A percentile compares a stretch with the other conserved stretches of the same genome.
These are phyloP conservation scores for Kuschelorhynchus macadamiae DNA, from an alignment of 2,888 invertebrate genomes.

Conservation along the genomic window DNA sequence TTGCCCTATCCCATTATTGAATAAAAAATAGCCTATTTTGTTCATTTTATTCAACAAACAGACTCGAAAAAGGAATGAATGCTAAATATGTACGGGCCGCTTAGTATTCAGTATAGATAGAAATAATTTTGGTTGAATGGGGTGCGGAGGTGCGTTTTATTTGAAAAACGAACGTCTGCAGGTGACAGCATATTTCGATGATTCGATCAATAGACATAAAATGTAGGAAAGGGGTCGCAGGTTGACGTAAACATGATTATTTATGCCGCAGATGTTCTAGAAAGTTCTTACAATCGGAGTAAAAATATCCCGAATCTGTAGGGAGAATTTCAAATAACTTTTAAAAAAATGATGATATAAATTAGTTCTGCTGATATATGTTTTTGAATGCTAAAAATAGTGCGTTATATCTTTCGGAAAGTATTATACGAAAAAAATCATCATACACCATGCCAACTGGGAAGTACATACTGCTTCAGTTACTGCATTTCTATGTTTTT, in stretches of 20 bases:
- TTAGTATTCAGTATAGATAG: conserved; percentile 41
- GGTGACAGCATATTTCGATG: conserved; percentile 38
- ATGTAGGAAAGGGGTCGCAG: conserved; percentile 21
- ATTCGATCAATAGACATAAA: conserved; percentile 29
- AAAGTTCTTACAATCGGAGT: neutral
- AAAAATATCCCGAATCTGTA: too few relatives aligned
- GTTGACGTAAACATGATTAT: conserved; percentile 29
- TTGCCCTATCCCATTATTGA: neutral
- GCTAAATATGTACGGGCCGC: conserved; percentile 29
- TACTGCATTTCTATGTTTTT: too few relatives aligned
- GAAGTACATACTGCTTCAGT: too few relatives aligned
- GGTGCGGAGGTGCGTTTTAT: conserved; percentile 37
- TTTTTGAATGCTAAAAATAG: too few relatives aligned
- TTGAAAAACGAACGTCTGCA: conserved; percentile 39
- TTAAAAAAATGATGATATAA: too few relatives aligned
- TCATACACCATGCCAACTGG: too few relatives aligned
- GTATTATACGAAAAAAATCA: too few relatives aligned
- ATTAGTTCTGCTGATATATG: too few relatives aligned
- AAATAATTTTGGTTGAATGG: conserved; percentile 42
- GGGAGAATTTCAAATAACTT: too few relatives aligned
- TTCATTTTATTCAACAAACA: conserved; percentile 21
- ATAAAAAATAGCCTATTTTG: conserved; percentile 28
- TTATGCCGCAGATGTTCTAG: neutral
- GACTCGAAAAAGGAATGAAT: conserved; percentile 24
- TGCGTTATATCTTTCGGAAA: too few relatives aligned